These are phyloP conservation scores for Drosophila parvula DNA, from an alignment of 1,140 invertebrate species.

Conservation along the genomic window DNA sequence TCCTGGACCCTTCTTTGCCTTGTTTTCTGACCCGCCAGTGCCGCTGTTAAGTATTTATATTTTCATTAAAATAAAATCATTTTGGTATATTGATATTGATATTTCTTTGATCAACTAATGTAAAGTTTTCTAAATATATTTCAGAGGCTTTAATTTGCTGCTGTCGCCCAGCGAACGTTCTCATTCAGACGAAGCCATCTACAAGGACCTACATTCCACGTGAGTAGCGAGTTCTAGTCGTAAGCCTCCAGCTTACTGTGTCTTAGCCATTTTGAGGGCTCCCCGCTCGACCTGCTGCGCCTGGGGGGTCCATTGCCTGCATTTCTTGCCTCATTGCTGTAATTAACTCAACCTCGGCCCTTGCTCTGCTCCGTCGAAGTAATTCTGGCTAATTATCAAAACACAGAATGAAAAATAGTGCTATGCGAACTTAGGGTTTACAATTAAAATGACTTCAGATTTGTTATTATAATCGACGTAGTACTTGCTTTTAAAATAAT, in stretches of 20 bases:
- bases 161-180: slow-evolving; percentile 85
- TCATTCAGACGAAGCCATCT: slow-evolving; percentile 92
- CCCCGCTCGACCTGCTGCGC: slow-evolving; percentile 1
- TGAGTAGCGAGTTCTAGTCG: slow-evolving; percentile 84
- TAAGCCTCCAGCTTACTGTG: slow-evolving; percentile 1
- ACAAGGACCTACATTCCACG: slow-evolving; percentile 91
- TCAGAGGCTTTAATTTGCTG: slow-evolving; percentile 91
- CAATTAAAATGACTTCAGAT: background rate
- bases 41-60: no score
- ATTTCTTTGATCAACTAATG: background rate
- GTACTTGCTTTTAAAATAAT: background rate
- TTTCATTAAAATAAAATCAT: no score
- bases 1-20: no score
- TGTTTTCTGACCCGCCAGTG: no score
- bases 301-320: background rate
- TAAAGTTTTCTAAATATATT: background rate
- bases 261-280: slow-evolving; percentile 36
- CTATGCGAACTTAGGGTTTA: slow-evolving; percentile 4
- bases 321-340: slow-evolving; percentile 36
- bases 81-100: no score
- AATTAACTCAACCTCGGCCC: background rate
- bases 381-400: slow-evolving; percentile 46
- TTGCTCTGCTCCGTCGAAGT: background rate
- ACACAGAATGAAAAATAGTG: slow-evolving; percentile 7
- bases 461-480: background rate